Evolutionary conservation across 2,113 vertebrate genomes (phyloP).

Genomic region (Mungos mungo): DNA sequence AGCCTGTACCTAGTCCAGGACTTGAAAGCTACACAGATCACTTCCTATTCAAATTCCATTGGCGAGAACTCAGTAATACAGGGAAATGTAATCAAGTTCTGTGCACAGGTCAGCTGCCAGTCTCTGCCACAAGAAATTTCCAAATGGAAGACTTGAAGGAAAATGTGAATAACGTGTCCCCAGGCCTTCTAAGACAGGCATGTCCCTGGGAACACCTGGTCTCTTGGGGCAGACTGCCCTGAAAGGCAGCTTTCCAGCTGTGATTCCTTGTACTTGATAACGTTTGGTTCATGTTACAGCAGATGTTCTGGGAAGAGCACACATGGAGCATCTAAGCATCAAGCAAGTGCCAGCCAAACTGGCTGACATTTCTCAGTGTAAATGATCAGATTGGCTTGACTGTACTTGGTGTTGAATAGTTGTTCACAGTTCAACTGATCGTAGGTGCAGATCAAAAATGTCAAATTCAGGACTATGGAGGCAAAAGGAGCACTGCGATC

Average conservation of each 20-base stretch:
- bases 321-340: background rate
- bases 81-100: background rate
- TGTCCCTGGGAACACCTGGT: too few species aligned
- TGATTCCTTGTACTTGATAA: background rate
- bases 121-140: background rate
- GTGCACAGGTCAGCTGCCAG: background rate
- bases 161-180: background rate
- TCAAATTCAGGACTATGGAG: background rate
- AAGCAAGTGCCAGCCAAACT: background rate
- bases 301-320: background rate
- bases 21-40: background rate
- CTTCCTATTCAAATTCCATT: background rate
- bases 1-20: background rate
- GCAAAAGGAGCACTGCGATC: background rate
- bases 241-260: background rate
- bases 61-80: background rate
- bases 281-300: background rate
- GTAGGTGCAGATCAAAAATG: background rate
- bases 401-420: background rate
- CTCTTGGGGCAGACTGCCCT: background rate
- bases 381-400: background rate
- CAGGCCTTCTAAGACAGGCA: background rate
- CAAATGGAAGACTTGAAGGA: background rate
- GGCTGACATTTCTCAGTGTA: background rate
- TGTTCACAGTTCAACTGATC: background rate